Conservation (phyloP, 2,888 invertebrate genomes). For the Hecatera dysodea region DNA sequence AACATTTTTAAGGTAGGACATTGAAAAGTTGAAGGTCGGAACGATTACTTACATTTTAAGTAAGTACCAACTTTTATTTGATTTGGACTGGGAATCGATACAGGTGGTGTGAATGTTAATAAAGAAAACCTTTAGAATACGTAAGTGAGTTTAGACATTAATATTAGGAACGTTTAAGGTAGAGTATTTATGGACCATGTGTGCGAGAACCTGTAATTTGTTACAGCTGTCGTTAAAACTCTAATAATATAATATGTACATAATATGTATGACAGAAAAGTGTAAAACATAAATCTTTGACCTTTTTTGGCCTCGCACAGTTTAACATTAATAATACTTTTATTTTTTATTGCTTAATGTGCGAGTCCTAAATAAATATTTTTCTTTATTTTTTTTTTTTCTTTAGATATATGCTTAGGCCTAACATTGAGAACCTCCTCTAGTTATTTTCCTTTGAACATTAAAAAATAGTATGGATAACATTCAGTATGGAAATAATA, state of each 20-base stretch:
- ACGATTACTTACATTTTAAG: slow-evolving; percentile 17
- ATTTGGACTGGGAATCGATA: slow-evolving; percentile 45
- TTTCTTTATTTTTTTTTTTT: too few species aligned
- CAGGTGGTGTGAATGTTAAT: slow-evolving; percentile 27
- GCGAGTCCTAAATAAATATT: too few species aligned
- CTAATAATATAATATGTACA: neutral
- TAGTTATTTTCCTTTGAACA: too few species aligned
- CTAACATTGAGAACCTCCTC: neutral
- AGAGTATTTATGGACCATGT: slow-evolving; percentile 7
- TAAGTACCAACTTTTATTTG: slow-evolving; percentile 5
- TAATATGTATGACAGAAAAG: neutral
- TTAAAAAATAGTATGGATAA: neutral
- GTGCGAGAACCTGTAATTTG: slow-evolving; percentile 11
- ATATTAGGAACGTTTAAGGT: slow-evolving; percentile 10
- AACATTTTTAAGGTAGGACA: slow-evolving; percentile 20
- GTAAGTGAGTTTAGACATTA: slow-evolving; percentile 28
- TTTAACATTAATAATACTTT: too few species aligned
- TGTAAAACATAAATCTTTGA: neutral
- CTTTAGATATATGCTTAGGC: neutral
- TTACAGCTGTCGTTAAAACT: neutral
- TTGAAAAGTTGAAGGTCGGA: slow-evolving; percentile 50
- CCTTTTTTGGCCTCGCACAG: too few species aligned
- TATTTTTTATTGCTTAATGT: too few species aligned
- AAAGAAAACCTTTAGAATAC: slow-evolving; percentile 49
- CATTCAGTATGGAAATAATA: neutral